phyloP scores from a whole-genome alignment of 64 coral and sea anemone genomes.

The Actinia tenebrosa region DNA sequence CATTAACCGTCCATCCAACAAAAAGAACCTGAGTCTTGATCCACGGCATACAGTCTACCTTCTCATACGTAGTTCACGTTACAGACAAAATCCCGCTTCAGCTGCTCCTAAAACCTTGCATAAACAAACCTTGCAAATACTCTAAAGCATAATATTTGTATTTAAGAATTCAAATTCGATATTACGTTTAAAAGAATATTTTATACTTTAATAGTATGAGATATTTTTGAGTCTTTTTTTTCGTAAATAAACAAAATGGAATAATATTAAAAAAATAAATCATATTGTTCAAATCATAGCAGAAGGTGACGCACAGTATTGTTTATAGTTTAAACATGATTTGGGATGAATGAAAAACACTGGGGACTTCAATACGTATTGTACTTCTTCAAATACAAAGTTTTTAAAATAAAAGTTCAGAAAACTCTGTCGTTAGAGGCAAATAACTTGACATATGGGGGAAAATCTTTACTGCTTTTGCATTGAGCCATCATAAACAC shows the following conservation, averaged over 20 bases:
- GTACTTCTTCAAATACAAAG: background rate
- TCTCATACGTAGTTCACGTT: background rate
- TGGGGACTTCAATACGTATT: background rate
- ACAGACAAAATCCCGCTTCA: background rate
- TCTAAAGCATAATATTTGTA: background rate
- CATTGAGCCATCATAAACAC: background rate
- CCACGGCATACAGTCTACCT: background rate
- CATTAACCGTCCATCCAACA: background rate
- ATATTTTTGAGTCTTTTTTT: background rate
- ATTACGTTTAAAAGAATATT: background rate
- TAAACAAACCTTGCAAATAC: background rate
- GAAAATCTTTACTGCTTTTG: background rate
- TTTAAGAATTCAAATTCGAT: background rate
- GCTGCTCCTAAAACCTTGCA: background rate
- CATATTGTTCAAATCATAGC: background rate
- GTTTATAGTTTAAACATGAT: constrained; percentile 9
- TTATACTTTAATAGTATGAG: background rate
- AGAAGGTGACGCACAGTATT: background rate
- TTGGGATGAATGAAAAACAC: background rate
- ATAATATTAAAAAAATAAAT: background rate
- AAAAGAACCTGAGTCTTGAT: background rate
- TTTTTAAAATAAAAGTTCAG: background rate
- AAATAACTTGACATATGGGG: background rate
- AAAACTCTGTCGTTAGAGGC: background rate
- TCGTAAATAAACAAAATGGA: background rate